Percentiles rank a stretch among this genome's conserved stretches.
These are phyloP conservation scores for Drosophila nebulosa DNA, from an alignment of 1,140 invertebrate species.

Conservation along the genomic window DNA sequence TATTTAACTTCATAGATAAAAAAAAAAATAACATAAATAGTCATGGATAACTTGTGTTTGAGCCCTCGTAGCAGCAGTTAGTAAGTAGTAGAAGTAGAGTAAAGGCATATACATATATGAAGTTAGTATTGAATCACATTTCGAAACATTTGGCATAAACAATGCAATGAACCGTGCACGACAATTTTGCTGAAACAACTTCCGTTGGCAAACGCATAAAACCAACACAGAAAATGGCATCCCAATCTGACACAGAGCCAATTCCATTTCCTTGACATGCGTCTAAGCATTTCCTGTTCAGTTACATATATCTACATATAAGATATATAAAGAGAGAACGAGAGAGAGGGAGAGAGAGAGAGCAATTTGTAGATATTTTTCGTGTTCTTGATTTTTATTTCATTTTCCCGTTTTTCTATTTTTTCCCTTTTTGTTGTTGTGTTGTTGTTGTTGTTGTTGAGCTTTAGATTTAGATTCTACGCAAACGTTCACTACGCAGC, in stretches of 20 bases:
- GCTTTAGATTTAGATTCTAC: slow-evolving; percentile 24
- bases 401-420: neutral
- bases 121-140: slow-evolving; percentile 21
- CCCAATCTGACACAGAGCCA: slow-evolving; percentile 43
- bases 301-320: neutral
- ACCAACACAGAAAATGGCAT: neutral
- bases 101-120: neutral
- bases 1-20: too few relatives aligned
- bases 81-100: too few relatives aligned
- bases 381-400: slow-evolving; percentile 28
- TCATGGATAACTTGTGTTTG: neutral
- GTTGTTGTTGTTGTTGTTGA: neutral
- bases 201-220: slow-evolving; percentile 32
- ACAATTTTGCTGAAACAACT: slow-evolving; percentile 58
- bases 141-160: slow-evolving; percentile 64
- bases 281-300: slow-evolving; percentile 23
- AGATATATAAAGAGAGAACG: too few relatives aligned
- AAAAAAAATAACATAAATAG: too few relatives aligned
- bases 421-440: too few relatives aligned
- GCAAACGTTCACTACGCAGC: slow-evolving; percentile 54
- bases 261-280: slow-evolving; percentile 50
- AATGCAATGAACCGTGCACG: slow-evolving; percentile 59
- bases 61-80: neutral
- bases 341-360: too few relatives aligned
- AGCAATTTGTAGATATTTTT: slow-evolving; percentile 3